A percentile compares a stretch with the other conserved stretches of the same genome.
Conservation (phyloP, 2,113 vertebrate species). For the Sterrhoptilus dennistouni region DNA sequence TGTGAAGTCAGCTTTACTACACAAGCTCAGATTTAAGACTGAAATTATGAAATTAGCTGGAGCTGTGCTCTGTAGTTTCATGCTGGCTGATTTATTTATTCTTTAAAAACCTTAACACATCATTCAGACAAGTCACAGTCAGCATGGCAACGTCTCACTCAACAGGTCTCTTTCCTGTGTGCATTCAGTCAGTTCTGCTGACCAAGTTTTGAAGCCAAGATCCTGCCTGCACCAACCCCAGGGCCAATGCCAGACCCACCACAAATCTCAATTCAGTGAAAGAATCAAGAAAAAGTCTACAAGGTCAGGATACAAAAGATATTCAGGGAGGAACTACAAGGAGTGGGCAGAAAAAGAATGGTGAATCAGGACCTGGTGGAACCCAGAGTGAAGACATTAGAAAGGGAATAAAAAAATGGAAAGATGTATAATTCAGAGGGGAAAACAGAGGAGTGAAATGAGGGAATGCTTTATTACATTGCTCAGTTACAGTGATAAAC, state of each 20-base stretch:
- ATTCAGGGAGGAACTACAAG: rapidly evolving
- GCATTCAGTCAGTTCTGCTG: not conserved
- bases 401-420: not conserved
- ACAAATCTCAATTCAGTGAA: not conserved
- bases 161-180: not conserved
- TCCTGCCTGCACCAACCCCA: not conserved
- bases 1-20: not conserved
- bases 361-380: not conserved
- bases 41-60: not conserved
- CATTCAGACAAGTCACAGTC: not conserved
- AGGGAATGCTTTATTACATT: not conserved
- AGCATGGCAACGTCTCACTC: not conserved
- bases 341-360: not conserved
- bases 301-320: not conserved
- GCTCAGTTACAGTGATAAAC: not conserved
- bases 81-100: not conserved
- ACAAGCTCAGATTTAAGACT: not conserved
- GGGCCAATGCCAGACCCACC: not conserved
- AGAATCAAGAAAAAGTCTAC: not conserved
- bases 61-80: not conserved
- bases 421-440: not conserved
- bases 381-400: not conserved
- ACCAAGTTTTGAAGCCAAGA: not conserved
- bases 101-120: not conserved
- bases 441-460: not conserved